Base-by-base conservation (phyloP, 1,140 invertebrate genomes). In the Sinonovacula constricta region DNA sequence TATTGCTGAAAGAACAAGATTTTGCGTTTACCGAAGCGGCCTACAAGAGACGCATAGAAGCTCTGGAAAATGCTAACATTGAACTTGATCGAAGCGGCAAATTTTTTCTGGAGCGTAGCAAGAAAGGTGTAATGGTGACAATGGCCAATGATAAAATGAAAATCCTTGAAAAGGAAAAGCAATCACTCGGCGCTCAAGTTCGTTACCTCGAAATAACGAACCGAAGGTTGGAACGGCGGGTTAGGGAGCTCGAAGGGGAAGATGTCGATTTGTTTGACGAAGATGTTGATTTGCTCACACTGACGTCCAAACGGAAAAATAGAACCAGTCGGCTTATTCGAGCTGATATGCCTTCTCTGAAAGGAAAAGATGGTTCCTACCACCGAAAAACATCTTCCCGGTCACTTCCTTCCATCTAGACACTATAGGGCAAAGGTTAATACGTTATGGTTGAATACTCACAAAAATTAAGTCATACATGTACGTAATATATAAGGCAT, bases 101-200 rank as follows among this genome's bases (percentile, higher is more conserved):
- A 31, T 76, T 66, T 49, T 36, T 67, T 33, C 45, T 67, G 31
- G 63, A 56, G 3, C 34, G 31, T 2, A 56, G 30, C 14, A 76
- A 67, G 24, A 76, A 45, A 49, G 54, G 72, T 39, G 15, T 66
- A 3, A 22, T 66, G 7, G 63, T 76, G 28, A 76, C 62, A 33
- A 76, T 76, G 72, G 51, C 36, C 4, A 53, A 76, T 65, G 53
- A 66, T 22, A 76, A 66, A 22, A 18, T 67, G 2, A 76, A 66
- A 39, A 67, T 39, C 26, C 15, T 54, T 15, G 62, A 76, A 49
- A 76, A 59, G 49, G 72, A 76, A 31, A 76, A 76, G 18, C 12
- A 28, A 34, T 14, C 51, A 15, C 39, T 76, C n/a, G 45, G 57
- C 7, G 63, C 51, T n/a, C 63, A 59, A 76, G 31, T 62, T 31